Base-by-base conservation (phyloP, 1,140 invertebrate genomes). In the Zeugodacus cucurbitae region DNA sequence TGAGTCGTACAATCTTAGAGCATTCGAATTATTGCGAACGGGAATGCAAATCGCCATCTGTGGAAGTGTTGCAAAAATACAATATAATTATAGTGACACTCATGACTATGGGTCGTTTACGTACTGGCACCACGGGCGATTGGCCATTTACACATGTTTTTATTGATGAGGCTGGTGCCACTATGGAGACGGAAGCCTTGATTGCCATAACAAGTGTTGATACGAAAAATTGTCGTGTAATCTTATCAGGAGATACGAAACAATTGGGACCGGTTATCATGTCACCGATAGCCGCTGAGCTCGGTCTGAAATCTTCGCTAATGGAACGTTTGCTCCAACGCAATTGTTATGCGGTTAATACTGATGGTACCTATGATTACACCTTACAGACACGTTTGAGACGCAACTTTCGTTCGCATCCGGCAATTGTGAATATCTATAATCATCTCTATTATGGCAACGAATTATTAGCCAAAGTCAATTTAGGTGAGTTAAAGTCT, bases 91-190 rank as follows among this genome's bases (percentile, higher is more conserved):
- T 90, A 41, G 91, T 90, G 87, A 91, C 90, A 5, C 89, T 92
- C 14, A 89, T 89, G 74, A 89, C 92, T 70, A 90, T 90, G 0
- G 97, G 97, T 2, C 92, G 95, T 59, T 91, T 99, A 6, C 29
- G 29, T 37, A 78, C 94, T 22, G 95, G 95, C 1, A 94, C 97
- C 48, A 95, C 95, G 6, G 93, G 93, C 57, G 94, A 95, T 32
- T 95, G 96, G 90, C 64, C n/a, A 17, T 93, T 91, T 92, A 95
- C 96, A 29, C 96, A 98, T 92, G 94, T 97, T 64, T 97, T 98
- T 92, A 95, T 98, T 88, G 98, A 98, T 93, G 98, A 98, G 94
- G 96, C 97, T 32, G 97, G 97, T n/a, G 97, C 98, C 91, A 96
- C 96, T 1, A 95, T 94, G 2, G 97, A 98, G 94, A 95, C 97